phyloP scores from a whole-genome alignment of 2,888 invertebrate species.

The Alentia gelatinosa region DNA sequence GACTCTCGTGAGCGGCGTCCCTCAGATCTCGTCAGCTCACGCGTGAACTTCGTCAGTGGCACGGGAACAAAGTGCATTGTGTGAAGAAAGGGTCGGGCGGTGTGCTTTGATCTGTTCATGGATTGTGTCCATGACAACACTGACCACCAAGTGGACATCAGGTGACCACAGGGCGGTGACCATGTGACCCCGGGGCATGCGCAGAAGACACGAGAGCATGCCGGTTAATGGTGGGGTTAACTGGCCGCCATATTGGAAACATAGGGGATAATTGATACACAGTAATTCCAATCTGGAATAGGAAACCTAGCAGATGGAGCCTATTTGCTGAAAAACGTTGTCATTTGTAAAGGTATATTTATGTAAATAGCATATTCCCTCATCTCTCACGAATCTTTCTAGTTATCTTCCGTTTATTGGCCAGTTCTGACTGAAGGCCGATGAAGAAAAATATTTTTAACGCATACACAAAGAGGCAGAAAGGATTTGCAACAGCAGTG shows the following conservation, averaged over 20 bases:
- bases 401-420: no score
- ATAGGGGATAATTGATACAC: neutral
- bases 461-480: no score
- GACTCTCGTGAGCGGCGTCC: slow-evolving; percentile 3
- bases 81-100: neutral
- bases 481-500: no score
- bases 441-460: no score
- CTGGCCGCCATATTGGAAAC: neutral
- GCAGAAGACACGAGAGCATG: slow-evolving; percentile 16
- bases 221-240: slow-evolving; percentile 3
- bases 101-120: neutral
- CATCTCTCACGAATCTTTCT: no score
- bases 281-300: neutral
- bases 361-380: no score
- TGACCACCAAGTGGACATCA: slow-evolving; percentile 21
- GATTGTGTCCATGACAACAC: slow-evolving; percentile 26
- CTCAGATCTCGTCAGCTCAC: neutral
- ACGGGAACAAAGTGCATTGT: slow-evolving; percentile 22
- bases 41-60: neutral
- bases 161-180: neutral
- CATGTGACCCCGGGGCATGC: neutral
- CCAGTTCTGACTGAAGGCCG: no score
- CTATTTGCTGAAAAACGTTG: neutral
- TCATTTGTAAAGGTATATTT: neutral
- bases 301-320: neutral